Evolutionary conservation across 2,888 invertebrate species (phyloP), one percentile per base, ranked within the genome.

Genomic region (Lycaena phlaeas): DNA sequence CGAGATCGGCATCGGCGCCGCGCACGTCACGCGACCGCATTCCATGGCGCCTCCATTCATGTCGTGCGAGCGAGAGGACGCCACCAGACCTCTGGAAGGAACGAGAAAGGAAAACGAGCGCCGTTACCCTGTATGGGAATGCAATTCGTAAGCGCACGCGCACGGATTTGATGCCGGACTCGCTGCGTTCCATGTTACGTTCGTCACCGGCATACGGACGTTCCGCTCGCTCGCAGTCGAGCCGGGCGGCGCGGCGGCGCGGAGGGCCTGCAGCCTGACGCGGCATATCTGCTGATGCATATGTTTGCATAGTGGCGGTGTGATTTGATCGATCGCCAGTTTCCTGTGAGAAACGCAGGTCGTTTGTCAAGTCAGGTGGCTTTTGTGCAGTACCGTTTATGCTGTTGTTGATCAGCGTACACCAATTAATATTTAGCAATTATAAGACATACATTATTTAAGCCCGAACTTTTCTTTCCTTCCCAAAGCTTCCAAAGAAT

Each of bases 1-100:
- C 77, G 72, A 79, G 81, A 81, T 82, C 79, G 77, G 81, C 70
- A 74, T 67, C 82, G 86, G 85, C 85, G 82, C 76, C 86, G 86
- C 74, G 67, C 79, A 85, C 86, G 86, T 87, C 86, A 87, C 84
- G 78, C 78, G 81, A 76, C 78, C 85, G 85, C 87, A 87, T 87
- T 87, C 87, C 87, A 75, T 60, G 73, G 71, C 74, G 75, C 73
- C 77, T 81, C 70, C 78, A 79, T 81, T 79, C 81, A 81, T 81
- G 73, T 71, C 60, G 73, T 57, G 65, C 52, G 71, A 78, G 71
- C 58, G 71, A 73, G 75, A 76, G 61, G 63, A 56, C 58, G 56
- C 52, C 54, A 52, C 45, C 54, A 65, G 58, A 64, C 65, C 68
- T 67, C 62, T 65, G 60, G 74, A 55, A 51, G 59, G 63, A 78